Evolutionary conservation across 2,888 invertebrate genomes (phyloP), one percentile per base, ranked within the genome.

Genomic region (Drosophila paramelanica): DNA sequence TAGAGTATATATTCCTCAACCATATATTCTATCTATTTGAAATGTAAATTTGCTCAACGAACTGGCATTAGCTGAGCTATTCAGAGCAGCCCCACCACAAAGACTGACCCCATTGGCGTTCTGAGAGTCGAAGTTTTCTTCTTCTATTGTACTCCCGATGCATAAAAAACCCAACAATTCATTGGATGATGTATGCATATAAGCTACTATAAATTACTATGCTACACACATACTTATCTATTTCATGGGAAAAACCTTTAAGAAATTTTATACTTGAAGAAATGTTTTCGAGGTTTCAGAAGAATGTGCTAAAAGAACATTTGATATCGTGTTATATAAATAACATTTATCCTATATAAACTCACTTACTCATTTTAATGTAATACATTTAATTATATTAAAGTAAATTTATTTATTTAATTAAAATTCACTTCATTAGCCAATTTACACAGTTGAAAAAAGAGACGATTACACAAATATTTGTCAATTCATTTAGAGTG

Each of bases 31-130:
- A 67, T 67, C 52, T 67, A 58, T 53, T 74, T 69, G n/a, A 43
- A 43, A 72, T 72, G 76, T 56, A 72, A 72, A 72, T 72, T 67
- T 38, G 49, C 46, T 49, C 51, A 56, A 39, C 46, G 74, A 43
- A 27, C 46, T 67, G 47, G 17, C 45, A 67, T 45, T 51, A 64
- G 52, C 67, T 46, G 31, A 46, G 62, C 33, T n/a, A 13, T 20
- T 23, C 45, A 25, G 11, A 10, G 13, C 49, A 45, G 10, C 39
- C 38, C 43, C 50, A 31, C 39, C 38, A 50, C 50, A 31, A 41
- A 20, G 17, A 36, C 41, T 59, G 71, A 72, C 71, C 76, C 76
- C 57, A 68, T 68, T 59, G 57, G 17, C 41, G 42, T 51, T 42
- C 45, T 56, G 51, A 23, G 8, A 36, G 58, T 41, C 20, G 20